phyloP scores from a whole-genome alignment of 35 echinoderm and acorn worm genomes.

The Acanthaster planci region DNA sequence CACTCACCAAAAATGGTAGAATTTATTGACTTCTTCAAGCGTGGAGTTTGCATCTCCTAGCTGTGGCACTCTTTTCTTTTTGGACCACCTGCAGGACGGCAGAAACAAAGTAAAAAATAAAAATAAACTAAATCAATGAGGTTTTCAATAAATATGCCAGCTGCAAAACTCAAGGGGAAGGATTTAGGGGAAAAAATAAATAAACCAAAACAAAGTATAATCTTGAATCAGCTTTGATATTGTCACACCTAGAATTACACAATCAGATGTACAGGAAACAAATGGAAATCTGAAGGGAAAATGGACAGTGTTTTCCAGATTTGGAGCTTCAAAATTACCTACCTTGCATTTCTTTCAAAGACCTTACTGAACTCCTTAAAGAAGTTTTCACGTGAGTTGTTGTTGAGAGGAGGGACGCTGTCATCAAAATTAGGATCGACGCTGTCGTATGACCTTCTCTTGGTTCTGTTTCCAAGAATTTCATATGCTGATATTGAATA shows the following conservation, averaged over 20 bases:
- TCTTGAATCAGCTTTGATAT: too few relatives aligned
- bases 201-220: too few relatives aligned
- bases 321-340: too few relatives aligned
- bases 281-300: too few relatives aligned
- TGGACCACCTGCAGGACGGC: slow-evolving; percentile 65
- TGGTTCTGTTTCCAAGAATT: slow-evolving; percentile 78
- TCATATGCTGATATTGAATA: slow-evolving; percentile 66
- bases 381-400: slow-evolving; percentile 90
- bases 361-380: slow-evolving; percentile 64
- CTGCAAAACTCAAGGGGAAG: too few relatives aligned
- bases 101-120: too few relatives aligned
- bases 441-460: slow-evolving; percentile 87
- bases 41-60: slow-evolving; percentile 69
- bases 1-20: slow-evolving; percentile 96
- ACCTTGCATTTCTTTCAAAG: slow-evolving; percentile 95
- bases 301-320: too few relatives aligned
- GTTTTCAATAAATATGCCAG: too few relatives aligned
- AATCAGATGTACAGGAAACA: too few relatives aligned
- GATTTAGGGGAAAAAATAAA: too few relatives aligned
- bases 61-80: slow-evolving; percentile 71
- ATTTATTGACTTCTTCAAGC: slow-evolving; percentile 84
- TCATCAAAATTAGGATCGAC: slow-evolving; percentile 92
- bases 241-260: too few relatives aligned
- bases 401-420: slow-evolving; percentile 56
- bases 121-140: too few relatives aligned